Conservation (phyloP, 2,113 vertebrate species). For the Sula dactylatra region DNA sequence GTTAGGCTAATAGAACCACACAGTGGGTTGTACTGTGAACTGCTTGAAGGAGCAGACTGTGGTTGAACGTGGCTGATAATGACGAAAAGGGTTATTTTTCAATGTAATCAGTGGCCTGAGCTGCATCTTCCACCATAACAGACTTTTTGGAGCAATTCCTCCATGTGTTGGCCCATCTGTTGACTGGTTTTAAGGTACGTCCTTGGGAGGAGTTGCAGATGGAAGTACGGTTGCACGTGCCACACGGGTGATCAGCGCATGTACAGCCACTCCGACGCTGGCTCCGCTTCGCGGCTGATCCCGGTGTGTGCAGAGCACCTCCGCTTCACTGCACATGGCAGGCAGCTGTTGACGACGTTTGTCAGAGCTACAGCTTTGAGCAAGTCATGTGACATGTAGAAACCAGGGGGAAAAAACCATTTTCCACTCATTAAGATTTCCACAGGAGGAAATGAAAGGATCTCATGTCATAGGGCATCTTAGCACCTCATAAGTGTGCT, state of each 20-base stretch:
- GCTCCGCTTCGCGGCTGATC: not conserved
- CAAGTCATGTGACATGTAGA: fast-evolving
- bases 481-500: not conserved
- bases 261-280: not conserved
- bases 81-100: not conserved
- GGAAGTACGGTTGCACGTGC: not conserved
- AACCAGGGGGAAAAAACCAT: not conserved
- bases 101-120: not conserved
- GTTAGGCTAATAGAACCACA: not conserved
- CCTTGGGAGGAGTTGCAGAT: not conserved
- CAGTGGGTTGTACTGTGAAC: not conserved
- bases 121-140: not conserved
- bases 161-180: not conserved
- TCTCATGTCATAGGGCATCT: not conserved
- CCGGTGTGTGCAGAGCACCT: not conserved
- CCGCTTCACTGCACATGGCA: not conserved
- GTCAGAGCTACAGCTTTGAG: not conserved
- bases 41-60: not conserved
- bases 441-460: not conserved
- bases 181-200: not conserved
- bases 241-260: fast-evolving
- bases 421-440: not conserved
- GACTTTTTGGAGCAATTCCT: not conserved
- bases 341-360: not conserved
- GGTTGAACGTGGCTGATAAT: not conserved